A percentile compares a stretch with the other conserved stretches of the same genome.
Conservation (phyloP, 1,140 invertebrate species). For the Diachasmimorpha longicaudata region DNA sequence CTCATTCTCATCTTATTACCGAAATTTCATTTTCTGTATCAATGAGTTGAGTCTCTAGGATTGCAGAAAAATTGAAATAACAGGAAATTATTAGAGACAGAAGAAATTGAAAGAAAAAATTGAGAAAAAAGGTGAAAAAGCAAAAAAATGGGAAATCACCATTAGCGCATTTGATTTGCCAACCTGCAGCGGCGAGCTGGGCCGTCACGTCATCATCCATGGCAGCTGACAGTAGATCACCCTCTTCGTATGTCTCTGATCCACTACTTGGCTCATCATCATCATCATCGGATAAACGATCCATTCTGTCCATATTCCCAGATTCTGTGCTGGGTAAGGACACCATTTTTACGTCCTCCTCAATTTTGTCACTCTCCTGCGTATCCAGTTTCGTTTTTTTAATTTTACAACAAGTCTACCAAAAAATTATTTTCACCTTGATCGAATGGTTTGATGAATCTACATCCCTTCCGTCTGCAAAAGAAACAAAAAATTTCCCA, state of each 20-base stretch:
- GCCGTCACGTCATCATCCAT: slow-evolving; percentile 94
- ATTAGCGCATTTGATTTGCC: slow-evolving; percentile 65
- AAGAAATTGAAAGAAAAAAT: slow-evolving; percentile 33
- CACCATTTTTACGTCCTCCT: slow-evolving; percentile 37
- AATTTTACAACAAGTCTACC: background rate
- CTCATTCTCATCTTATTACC: background rate
- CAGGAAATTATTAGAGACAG: slow-evolving; percentile 2
- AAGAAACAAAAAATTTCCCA: background rate
- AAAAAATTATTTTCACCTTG: background rate
- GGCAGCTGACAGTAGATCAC: slow-evolving; percentile 77
- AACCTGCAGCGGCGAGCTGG: slow-evolving; percentile 92
- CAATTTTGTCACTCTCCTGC: slow-evolving; percentile 25
- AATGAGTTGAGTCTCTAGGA: background rate
- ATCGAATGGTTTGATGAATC: slow-evolving; percentile 14
- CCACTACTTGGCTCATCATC: slow-evolving; percentile 80
- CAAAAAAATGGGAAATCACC: slow-evolving; percentile 66
- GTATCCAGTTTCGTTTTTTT: slow-evolving; percentile 23
- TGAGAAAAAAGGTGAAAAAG: slow-evolving; percentile 50
- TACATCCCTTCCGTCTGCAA: slow-evolving; percentile 46
- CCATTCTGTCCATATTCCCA: slow-evolving; percentile 62
- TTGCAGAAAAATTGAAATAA: background rate
- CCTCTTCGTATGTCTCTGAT: slow-evolving; percentile 75
- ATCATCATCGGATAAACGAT: slow-evolving; percentile 75
- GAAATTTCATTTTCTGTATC: slow-evolving; percentile 5
- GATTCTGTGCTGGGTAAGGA: slow-evolving; percentile 51